A percentile compares a stretch with the other conserved stretches of the same genome.
Conservation (phyloP, 2,888 invertebrate genomes). For the Odontocolon sp. region DNA sequence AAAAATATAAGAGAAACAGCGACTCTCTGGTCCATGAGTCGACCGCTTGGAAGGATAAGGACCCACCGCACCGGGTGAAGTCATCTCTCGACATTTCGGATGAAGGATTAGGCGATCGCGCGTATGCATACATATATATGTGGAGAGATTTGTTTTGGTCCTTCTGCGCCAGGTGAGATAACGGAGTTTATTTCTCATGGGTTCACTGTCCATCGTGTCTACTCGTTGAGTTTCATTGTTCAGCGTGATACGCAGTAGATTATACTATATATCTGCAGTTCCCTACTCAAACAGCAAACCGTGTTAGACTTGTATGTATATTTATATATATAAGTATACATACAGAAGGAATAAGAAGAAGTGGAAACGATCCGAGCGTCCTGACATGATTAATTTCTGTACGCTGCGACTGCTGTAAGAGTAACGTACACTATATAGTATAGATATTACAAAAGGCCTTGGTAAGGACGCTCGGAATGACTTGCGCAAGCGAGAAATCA, state of each 20-base stretch:
- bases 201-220: constrained; percentile 43
- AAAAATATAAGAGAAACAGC: no score
- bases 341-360: not conserved
- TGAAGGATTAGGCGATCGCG: constrained; percentile 51
- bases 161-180: constrained; percentile 49
- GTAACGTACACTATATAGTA: not conserved
- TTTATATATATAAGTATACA: constrained; percentile 28
- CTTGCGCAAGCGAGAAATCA: constrained; percentile 48
- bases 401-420: constrained; percentile 6
- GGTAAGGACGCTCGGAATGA: constrained; percentile 58
- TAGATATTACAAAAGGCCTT: constrained; percentile 52
- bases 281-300: not conserved
- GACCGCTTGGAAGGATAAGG: constrained; percentile 40
- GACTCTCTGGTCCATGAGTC: constrained; percentile 23
- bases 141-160: constrained; percentile 31
- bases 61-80: constrained; percentile 40
- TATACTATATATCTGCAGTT: not conserved
- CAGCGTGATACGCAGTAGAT: constrained; percentile 4
- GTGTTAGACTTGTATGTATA: constrained; percentile 18
- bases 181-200: constrained; percentile 45
- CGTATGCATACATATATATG: not conserved
- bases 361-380: constrained; percentile 48
- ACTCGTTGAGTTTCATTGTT: not conserved
- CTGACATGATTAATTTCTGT: constrained; percentile 58
- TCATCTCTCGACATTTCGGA: constrained; percentile 50